Conservation (phyloP, 2,797 vertebrate species). For the Moxostoma hubbsi region DNA sequence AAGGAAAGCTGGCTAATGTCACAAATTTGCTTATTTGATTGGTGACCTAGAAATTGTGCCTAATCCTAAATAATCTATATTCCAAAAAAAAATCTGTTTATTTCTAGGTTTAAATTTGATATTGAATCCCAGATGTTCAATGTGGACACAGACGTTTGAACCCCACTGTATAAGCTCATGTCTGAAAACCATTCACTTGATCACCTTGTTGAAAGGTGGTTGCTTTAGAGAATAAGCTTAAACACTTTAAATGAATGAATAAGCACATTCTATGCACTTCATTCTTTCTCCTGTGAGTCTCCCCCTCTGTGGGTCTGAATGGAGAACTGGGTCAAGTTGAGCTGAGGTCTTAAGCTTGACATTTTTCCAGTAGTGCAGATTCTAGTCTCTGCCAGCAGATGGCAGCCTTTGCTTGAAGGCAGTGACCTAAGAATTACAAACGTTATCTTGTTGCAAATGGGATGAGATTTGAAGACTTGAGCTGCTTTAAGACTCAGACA, state of each 20-base stretch:
- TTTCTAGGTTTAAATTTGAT: no score
- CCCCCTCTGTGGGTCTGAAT: not conserved
- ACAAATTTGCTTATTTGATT: no score
- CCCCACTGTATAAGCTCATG: no score
- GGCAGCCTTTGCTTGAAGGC: slow-evolving; percentile 39
- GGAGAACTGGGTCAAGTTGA: slow-evolving; percentile 15
- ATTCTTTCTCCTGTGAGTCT: not conserved
- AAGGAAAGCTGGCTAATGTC: no score
- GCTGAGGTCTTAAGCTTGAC: not conserved
- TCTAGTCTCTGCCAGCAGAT: slow-evolving; percentile 45
- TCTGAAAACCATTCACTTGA: not conserved
- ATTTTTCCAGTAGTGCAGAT: not conserved
- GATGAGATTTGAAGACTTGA: not conserved
- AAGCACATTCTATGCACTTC: not conserved
- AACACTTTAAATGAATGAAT: not conserved
- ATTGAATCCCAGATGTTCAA: no score
- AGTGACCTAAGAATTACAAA: slow-evolving; percentile 9
- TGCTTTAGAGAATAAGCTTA: not conserved
- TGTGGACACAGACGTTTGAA: no score
- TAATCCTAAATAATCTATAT: no score
- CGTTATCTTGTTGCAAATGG: slow-evolving; percentile 5
- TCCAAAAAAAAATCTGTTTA: no score
- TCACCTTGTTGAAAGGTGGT: not conserved
- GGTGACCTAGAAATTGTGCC: no score
- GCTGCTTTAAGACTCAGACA: not conserved